These are phyloP conservation scores for Chloropsis hardwickii DNA, from an alignment of 2,113 vertebrate genomes.

Conservation along the genomic window DNA sequence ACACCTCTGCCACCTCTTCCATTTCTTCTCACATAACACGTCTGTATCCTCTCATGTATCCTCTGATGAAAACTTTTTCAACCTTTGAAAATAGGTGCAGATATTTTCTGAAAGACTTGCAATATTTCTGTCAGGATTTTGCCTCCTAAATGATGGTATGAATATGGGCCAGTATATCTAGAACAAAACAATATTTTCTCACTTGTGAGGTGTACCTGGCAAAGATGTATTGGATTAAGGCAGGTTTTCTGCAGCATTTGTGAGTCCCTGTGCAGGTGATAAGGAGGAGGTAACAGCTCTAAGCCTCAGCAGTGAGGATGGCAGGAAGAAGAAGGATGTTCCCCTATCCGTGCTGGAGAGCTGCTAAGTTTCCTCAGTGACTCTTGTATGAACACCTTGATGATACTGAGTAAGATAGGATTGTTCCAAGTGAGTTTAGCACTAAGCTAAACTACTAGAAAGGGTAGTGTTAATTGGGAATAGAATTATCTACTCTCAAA, in stretches of 20 bases:
- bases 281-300: background rate
- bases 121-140: background rate
- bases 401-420: background rate
- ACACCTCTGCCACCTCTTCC: background rate
- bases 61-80: background rate
- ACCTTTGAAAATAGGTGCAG: background rate
- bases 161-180: background rate
- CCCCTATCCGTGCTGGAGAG: background rate
- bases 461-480: background rate
- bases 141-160: background rate
- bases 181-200: background rate
- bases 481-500: background rate
- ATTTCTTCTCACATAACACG: background rate
- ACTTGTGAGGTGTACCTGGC: background rate
- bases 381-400: background rate
- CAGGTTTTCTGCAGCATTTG: background rate
- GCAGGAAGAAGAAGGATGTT: fast-evolving
- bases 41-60: background rate
- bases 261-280: background rate
- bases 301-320: background rate
- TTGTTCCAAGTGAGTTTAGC: background rate
- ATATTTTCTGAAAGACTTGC: background rate
- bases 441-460: background rate
- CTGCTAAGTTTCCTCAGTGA: background rate
- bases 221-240: background rate